Conservation (phyloP, 1,140 invertebrate genomes). For the Phthorimaea operculella region DNA sequence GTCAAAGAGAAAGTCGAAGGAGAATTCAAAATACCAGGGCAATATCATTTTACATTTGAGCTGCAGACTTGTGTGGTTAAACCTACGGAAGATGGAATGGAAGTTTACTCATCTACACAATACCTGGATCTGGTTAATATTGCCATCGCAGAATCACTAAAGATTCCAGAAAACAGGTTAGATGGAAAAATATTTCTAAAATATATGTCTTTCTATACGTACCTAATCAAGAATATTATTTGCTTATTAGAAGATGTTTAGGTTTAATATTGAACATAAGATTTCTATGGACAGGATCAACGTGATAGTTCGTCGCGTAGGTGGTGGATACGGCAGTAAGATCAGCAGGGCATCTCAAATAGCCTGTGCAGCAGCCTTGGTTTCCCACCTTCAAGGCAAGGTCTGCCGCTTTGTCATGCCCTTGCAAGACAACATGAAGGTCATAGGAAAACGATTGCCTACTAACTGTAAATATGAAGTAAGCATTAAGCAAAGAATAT, state of each 20-base stretch:
- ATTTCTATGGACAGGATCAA: slow-evolving; percentile 65
- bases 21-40: slow-evolving; percentile 36
- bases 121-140: slow-evolving; percentile 73
- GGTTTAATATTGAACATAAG: background rate
- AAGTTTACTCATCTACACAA: slow-evolving; percentile 73
- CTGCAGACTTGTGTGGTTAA: slow-evolving; percentile 72
- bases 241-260: background rate
- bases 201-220: no score
- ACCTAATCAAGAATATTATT: no score
- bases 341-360: slow-evolving; percentile 25
- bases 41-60: slow-evolving; percentile 68
- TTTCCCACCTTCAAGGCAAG: slow-evolving; percentile 25
- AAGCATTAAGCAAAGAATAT: slow-evolving; percentile 7
- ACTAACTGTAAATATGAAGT: slow-evolving; percentile 72
- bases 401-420: slow-evolving; percentile 58
- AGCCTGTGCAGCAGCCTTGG: slow-evolving; percentile 30
- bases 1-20: slow-evolving; percentile 45
- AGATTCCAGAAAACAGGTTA: slow-evolving; percentile 58
- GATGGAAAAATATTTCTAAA: no score
- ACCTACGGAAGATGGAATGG: slow-evolving; percentile 75
- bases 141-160: slow-evolving; percentile 69
- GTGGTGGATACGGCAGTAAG: slow-evolving; percentile 35
- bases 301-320: slow-evolving; percentile 60
- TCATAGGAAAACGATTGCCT: slow-evolving; percentile 72
- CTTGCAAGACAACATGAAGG: slow-evolving; percentile 72